phyloP scores from a whole-genome alignment of 2,888 invertebrate genomes.

The Nematopogon swammerdamellus region DNA sequence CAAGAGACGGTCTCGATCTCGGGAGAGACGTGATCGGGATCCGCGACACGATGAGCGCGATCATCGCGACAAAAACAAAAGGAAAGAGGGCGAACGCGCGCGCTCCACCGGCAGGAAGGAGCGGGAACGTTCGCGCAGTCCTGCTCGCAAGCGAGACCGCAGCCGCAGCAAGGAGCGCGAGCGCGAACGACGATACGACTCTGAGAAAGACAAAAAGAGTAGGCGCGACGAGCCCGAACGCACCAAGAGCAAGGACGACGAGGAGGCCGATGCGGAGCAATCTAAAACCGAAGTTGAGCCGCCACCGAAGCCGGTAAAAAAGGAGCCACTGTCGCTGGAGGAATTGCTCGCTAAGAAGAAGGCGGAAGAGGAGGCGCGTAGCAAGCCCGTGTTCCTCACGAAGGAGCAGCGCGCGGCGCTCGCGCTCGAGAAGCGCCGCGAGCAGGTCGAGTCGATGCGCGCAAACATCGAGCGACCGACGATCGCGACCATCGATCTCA shows the following conservation, averaged over 20 bases:
- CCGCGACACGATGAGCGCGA: slow-evolving; percentile 30
- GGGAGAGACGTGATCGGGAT: slow-evolving; percentile 41
- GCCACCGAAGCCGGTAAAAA: slow-evolving; percentile 30
- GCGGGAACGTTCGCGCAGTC: slow-evolving; percentile 12
- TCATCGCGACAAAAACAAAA: slow-evolving; percentile 35
- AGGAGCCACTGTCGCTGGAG: slow-evolving; percentile 92
- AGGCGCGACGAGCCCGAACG: slow-evolving; percentile 26
- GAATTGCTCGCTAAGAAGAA: slow-evolving; percentile 95
- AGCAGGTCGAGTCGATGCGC: slow-evolving; percentile 80
- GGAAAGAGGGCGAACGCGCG: slow-evolving; percentile 11
- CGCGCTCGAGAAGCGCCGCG: slow-evolving; percentile 85
- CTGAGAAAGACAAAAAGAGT: slow-evolving; percentile 40
- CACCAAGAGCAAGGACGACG: slow-evolving; percentile 29
- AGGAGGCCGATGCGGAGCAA: slow-evolving; percentile 30
- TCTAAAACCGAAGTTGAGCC: slow-evolving; percentile 38
- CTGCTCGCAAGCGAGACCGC: slow-evolving; percentile 9
- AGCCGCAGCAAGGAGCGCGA: slow-evolving; percentile 19
- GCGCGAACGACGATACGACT: slow-evolving; percentile 29
- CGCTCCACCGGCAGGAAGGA: slow-evolving; percentile 24
- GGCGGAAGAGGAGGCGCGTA: slow-evolving; percentile 89
- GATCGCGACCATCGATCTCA: slow-evolving; percentile 42
- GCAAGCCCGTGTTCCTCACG: slow-evolving; percentile 95
- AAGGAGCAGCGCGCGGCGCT: slow-evolving; percentile 92
- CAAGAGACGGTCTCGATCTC: slow-evolving; percentile 34
- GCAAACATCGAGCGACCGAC: slow-evolving; percentile 57